Conservation (phyloP, 2,888 invertebrate species). For the Heliconius hortense region DNA sequence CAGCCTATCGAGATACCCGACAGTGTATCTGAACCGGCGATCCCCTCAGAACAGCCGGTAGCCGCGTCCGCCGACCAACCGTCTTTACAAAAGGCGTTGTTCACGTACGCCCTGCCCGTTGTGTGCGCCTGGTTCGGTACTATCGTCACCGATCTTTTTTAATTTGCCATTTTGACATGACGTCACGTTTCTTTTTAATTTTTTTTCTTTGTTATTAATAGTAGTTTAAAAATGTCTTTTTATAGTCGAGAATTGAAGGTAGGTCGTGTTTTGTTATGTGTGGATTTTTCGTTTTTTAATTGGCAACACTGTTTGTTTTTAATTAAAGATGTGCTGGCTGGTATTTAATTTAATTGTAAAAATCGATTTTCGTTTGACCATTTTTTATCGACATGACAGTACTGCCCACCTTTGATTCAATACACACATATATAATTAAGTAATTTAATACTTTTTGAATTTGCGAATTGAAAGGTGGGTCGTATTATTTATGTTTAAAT, state of each 20-base stretch:
- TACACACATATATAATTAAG: background rate
- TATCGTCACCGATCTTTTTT: constrained; percentile 91
- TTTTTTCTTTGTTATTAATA: background rate
- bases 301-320: background rate
- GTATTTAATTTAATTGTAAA: too few species aligned
- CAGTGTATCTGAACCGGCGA: constrained; percentile 43
- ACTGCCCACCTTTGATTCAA: background rate
- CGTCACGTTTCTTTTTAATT: constrained; percentile 22
- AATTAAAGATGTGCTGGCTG: background rate
- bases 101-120: constrained; percentile 90
- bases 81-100: constrained; percentile 84
- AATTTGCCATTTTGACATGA: constrained; percentile 57
- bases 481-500: background rate
- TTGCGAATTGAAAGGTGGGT: background rate
- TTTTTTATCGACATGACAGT: background rate
- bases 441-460: background rate
- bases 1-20: constrained; percentile 18
- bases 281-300: background rate
- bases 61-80: constrained; percentile 64
- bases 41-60: constrained; percentile 53
- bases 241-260: background rate
- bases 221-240: background rate
- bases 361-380: too few species aligned
- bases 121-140: constrained; percentile 93
- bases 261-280: constrained; percentile 10